Percentiles rank a stretch among this genome's conserved stretches.
phyloP scores from a whole-genome alignment of 2,888 invertebrate species.

The Perdita meconis region DNA sequence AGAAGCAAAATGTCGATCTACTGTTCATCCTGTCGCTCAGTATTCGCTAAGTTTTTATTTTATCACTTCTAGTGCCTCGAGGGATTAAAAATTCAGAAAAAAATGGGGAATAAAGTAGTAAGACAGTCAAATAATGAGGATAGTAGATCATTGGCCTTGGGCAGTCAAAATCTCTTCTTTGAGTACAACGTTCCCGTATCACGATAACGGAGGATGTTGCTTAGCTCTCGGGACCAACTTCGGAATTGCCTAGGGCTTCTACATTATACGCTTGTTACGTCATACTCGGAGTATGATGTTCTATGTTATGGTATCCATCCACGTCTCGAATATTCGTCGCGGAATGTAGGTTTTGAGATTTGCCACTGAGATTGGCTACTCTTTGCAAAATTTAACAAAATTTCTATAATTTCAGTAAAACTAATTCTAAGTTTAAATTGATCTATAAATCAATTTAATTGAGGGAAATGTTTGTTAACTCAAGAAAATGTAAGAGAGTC shows the following conservation, averaged over 20 bases:
- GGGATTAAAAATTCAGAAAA: too few species aligned
- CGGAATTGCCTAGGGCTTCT: constrained; percentile 1
- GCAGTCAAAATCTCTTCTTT: background rate
- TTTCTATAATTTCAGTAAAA: too few species aligned
- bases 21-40: too few species aligned
- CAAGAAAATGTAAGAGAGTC: too few species aligned
- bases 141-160: background rate
- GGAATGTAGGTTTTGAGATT: background rate
- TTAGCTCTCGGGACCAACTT: background rate
- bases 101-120: background rate
- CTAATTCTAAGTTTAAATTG: too few species aligned
- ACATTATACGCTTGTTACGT: constrained; percentile 1
- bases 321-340: background rate
- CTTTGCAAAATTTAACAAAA: background rate
- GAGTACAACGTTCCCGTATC: background rate
- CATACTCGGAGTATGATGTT: background rate
- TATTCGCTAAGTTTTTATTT: too few species aligned
- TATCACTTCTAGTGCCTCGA: too few species aligned
- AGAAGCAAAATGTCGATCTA: too few species aligned
- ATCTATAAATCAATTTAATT: too few species aligned
- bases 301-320: background rate
- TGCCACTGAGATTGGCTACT: background rate
- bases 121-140: background rate
- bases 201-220: background rate
- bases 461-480: too few species aligned